Conservation (phyloP, 2,888 invertebrate species). For the Therioaphis trifolii region DNA sequence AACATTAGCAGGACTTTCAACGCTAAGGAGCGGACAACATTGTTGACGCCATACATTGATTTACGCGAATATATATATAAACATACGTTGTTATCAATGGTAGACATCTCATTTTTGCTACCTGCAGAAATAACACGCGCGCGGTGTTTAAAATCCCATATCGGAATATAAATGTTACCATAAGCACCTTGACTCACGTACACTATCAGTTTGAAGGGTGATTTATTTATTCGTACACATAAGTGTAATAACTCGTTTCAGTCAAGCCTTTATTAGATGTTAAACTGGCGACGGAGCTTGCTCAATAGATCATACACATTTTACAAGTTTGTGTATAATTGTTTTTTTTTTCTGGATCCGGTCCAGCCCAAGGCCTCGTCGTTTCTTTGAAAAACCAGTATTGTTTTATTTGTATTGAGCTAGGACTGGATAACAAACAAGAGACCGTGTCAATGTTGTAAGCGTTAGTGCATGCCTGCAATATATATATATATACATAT, state of each 20-base stretch:
- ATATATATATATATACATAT: too few relatives aligned
- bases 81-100: too few relatives aligned
- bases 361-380: constrained; percentile 47
- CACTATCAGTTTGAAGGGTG: constrained; percentile 28
- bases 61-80: too few relatives aligned
- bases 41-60: too few relatives aligned
- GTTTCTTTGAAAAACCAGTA: constrained; percentile 48
- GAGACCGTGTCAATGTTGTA: constrained; percentile 35
- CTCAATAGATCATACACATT: constrained; percentile 21
- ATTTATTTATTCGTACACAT: constrained; percentile 17
- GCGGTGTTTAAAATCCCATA: not conserved
- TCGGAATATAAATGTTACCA: too few relatives aligned
- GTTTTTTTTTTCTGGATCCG: constrained; percentile 42
- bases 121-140: too few relatives aligned
- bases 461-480: not conserved
- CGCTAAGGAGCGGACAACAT: too few relatives aligned
- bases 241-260: constrained; percentile 32
- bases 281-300: constrained; percentile 28
- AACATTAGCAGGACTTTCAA: too few relatives aligned
- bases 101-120: too few relatives aligned
- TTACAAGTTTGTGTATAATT: constrained; percentile 34
- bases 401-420: constrained; percentile 38
- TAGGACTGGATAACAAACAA: constrained; percentile 14
- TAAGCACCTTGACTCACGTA: constrained; percentile 8
- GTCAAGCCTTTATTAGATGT: constrained; percentile 6